Base-by-base conservation (phyloP, 2,113 vertebrate genomes). In the Rhagologus leucostigma region DNA sequence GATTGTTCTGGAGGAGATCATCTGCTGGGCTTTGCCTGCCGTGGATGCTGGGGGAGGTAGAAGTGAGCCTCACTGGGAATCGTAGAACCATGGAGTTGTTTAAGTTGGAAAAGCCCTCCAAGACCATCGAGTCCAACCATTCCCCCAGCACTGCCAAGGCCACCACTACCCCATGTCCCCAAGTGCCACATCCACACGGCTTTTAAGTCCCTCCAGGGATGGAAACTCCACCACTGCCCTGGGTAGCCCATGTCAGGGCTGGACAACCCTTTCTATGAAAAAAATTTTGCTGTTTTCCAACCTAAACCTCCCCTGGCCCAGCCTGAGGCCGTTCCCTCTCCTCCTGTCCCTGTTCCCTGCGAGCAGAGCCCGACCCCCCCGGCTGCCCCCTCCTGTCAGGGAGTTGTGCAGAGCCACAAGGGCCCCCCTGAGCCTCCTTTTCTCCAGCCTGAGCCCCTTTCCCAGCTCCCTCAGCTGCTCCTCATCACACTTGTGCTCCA, bases 251-350 rank as follows among this genome's bases (percentile, higher is more conserved):
- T 32, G 15, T 17, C 9, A 64, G 13, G 26, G 20, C 10, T 69
- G 24, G n/a, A 47, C 13, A n/a, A 3, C 18, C 4, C 16, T 26
- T 56, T 56, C 16, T 6, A 24, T 47, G 9, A 26, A 18, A 9
- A 15, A 56, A 27, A 41, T 71, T 27, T 64, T 9, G 17, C 35
- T 16, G 3, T 10, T 23, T 13, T 56, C 17, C 24, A 26, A 7
- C 7, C 42, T 49, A 2, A 55, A 4, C 4, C 21, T 21, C 20
- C 11, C 1, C 21, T 32, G 6, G 9, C 35, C 0, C 32, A 16
- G 0, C 14, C 0, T 10, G 10, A 42, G 50, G 21, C 42, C 0
- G 0, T 22, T 88, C 2, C 35, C 21, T 64, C 67, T 42, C 3
- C 4, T 64, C 30, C 50, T 88, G 49, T 49, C 57, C 35, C 41